Evolutionary conservation across 2,888 invertebrate species (phyloP).

Genomic region (Scaptomyza parva): DNA sequence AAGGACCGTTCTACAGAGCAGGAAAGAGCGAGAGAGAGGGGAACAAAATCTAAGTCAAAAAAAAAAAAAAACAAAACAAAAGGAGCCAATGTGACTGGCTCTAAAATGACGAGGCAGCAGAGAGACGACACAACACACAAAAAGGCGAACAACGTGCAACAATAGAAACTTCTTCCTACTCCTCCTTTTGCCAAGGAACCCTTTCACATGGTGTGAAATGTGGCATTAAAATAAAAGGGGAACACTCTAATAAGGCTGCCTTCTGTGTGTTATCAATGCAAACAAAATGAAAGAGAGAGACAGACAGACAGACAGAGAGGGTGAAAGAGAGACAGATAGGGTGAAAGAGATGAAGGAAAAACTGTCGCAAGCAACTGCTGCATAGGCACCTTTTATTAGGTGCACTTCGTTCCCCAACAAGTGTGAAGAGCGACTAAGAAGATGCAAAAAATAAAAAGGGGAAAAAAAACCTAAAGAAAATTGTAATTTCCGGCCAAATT

Average conservation of each 20-base stretch:
- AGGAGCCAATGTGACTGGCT: conserved; percentile 42
- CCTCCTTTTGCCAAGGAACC: neutral
- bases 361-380: conserved; percentile 34
- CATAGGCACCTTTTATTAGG: conserved; percentile 30
- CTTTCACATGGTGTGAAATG: conserved; percentile 63
- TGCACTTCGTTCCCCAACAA: neutral
- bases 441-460: neutral
- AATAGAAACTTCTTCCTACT: conserved; percentile 16
- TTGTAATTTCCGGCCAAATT: conserved; percentile 62
- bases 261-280: conserved; percentile 72
- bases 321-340: conserved; percentile 2
- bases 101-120: conserved; percentile 40
- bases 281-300: conserved; percentile 8
- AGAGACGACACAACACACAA: conserved; percentile 31
- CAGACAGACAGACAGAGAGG: neutral
- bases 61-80: too few species aligned
- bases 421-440: conserved; percentile 2
- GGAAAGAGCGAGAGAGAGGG: too few species aligned
- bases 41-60: too few species aligned
- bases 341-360: too few species aligned
- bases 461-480: conserved; percentile 20
- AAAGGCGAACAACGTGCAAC: conserved; percentile 41
- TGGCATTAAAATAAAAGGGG: conserved; percentile 78
- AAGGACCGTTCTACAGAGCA: too few species aligned
- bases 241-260: conserved; percentile 76